Base-by-base conservation (phyloP, 2,888 invertebrate genomes). In the Amphipyra berbera region DNA sequence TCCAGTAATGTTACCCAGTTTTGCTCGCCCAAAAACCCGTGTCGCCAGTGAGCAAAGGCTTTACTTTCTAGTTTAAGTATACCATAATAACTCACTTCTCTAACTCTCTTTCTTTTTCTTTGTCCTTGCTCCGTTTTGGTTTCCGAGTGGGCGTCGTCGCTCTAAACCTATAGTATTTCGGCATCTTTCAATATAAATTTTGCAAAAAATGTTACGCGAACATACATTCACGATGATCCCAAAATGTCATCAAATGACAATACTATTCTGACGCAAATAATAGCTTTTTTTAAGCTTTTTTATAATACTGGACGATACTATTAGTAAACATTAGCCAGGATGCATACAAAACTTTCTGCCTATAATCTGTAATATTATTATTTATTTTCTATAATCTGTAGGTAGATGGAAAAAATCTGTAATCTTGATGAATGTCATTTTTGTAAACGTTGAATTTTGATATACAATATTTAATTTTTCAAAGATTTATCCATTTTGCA, bases 141-240 rank as follows among this genome's bases (percentile, higher is more conserved):
- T 89, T 93, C 44, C 91, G 85, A 58, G 86, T 84, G 21, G 92
- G 92, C 44, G 91, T 87, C 15, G 90, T 91, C 40, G 91, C 89
- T 78, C 93, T 88, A 70, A 92, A 94, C 74, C 94, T 90, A 70
- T 94, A 94, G 73, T 92, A 94, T 84, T 94, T 94, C 79, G 94
- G 94, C 94, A 94, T 94, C 67, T 80, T 92, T 83, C 82, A 85
- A 88, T 72, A 61, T 73, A 80, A 92, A 90, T 90, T 92, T 91
- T 70, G 86, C 60, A 88, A 86, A 88, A 88, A 84, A 86, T 75
- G 69, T 78, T 74, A 72, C 52, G 46, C 61, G 76, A 61, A 69
- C 60, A 75, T 59, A 62, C 66, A 59, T 64, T 57, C 49, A 61
- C 76, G 61, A 58, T 65, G 59, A 73, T 61, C 65, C 78, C 78